Conservation (phyloP, 2,888 invertebrate species). For the Lepidocyrtoides sp. region DNA sequence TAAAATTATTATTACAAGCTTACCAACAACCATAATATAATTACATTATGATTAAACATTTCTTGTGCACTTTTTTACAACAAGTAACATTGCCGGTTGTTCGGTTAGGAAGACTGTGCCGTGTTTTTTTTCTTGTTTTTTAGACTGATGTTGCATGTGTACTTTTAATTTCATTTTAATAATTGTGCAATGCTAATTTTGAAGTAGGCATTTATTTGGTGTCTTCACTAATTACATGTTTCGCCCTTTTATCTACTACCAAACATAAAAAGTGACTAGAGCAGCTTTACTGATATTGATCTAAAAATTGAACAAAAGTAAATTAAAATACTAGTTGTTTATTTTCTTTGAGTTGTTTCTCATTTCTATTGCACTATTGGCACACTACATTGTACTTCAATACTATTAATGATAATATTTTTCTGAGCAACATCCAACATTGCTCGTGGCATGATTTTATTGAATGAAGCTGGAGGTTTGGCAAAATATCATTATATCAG, state of each 20-base stretch:
- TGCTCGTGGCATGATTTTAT: constrained; percentile 42
- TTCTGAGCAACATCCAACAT: constrained; percentile 34
- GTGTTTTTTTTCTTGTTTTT: not conserved
- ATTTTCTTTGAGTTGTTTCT: not conserved
- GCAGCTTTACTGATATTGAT: constrained; percentile 52
- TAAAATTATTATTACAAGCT: constrained; percentile 55
- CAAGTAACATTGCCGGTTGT: too few species aligned
- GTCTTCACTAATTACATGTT: constrained; percentile 74
- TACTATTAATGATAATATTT: constrained; percentile 3
- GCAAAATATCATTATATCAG: constrained; percentile 28
- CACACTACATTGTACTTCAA: not conserved
- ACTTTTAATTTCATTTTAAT: constrained; percentile 68
- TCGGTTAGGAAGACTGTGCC: not conserved
- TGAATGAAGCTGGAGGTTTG: constrained; percentile 34
- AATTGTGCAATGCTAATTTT: constrained; percentile 68
- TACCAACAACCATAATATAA: constrained; percentile 27
- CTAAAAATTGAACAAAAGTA: constrained; percentile 55
- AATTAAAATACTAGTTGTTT: constrained; percentile 46
- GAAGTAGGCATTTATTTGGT: constrained; percentile 67
- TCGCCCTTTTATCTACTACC: constrained; percentile 23
- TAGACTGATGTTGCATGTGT: not conserved
- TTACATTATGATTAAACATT: not conserved
- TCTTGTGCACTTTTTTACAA: not conserved
- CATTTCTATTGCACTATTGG: constrained; percentile 1
- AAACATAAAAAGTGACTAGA: not conserved